These are phyloP conservation scores for Lepidocyrtinus sp. DNA, from an alignment of 2,888 invertebrate genomes.

Conservation along the genomic window DNA sequence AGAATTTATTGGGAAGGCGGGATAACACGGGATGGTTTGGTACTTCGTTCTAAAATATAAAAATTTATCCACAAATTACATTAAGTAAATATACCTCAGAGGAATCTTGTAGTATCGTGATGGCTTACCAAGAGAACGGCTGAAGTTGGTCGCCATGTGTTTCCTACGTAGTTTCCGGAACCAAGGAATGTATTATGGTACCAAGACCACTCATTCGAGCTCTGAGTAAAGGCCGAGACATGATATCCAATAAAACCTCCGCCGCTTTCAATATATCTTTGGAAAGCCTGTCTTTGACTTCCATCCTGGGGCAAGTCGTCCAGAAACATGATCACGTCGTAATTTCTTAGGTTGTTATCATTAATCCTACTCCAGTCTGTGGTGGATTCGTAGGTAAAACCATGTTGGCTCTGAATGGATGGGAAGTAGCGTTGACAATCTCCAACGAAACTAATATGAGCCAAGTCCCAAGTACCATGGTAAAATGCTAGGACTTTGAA, in stretches of 20 bases:
- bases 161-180: conserved; percentile 54
- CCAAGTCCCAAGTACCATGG: conserved; percentile 62
- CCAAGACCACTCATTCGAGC: conserved; percentile 59
- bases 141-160: conserved; percentile 66
- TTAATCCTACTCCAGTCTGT: conserved; percentile 63
- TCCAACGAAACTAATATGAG: conserved; percentile 63
- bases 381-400: conserved; percentile 62
- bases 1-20: conserved; percentile 50
- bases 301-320: conserved; percentile 52
- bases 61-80: not conserved
- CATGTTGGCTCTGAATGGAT: conserved; percentile 35
- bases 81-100: no score
- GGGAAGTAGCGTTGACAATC: conserved; percentile 63
- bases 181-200: conserved; percentile 66
- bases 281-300: conserved; percentile 57
- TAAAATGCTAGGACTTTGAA: conserved; percentile 64
- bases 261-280: conserved; percentile 54
- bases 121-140: conserved; percentile 50
- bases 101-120: not conserved
- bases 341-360: conserved; percentile 54
- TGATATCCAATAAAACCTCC: conserved; percentile 65
- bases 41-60: conserved; percentile 55
- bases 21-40: conserved; percentile 50
- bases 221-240: conserved; percentile 63
- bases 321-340: conserved; percentile 62